Percentiles rank a stretch among this genome's conserved stretches.
Conservation (phyloP, 2,797 vertebrate species). For the Trachops cirrhosus region DNA sequence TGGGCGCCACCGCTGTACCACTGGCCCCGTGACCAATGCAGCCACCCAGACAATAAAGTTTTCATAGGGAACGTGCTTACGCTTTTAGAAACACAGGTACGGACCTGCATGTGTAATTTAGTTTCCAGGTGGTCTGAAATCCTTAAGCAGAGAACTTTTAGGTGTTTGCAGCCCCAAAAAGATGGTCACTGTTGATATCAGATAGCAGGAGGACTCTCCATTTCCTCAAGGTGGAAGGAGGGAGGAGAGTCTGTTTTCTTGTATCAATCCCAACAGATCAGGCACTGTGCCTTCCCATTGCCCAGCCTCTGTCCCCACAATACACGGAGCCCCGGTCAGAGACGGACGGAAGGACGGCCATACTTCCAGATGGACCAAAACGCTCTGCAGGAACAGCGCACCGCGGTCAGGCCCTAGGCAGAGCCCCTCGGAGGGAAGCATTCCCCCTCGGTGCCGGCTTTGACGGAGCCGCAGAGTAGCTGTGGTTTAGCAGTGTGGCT, state of each 20-base stretch:
- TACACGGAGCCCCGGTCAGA: not conserved
- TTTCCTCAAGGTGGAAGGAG: not conserved
- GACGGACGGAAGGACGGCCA: accelerated
- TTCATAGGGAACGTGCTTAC: not conserved
- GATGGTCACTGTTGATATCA: not conserved
- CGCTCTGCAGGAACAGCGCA: not conserved
- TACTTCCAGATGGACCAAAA: not conserved
- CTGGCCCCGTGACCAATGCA: not conserved
- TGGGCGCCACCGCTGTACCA: too few relatives aligned
- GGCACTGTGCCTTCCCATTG: not conserved
- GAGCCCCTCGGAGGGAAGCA: not conserved
- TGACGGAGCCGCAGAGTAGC: not conserved
- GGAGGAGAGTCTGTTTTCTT: not conserved
- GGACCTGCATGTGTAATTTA: not conserved
- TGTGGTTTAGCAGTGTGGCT: not conserved
- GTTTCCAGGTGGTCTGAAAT: not conserved
- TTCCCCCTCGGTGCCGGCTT: not conserved
- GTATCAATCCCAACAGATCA: not conserved
- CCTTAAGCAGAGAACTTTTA: not conserved
- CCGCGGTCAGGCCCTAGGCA: not conserved
- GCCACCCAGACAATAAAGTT: not conserved
- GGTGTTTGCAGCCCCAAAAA: not conserved
- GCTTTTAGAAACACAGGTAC: not conserved
- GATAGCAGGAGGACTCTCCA: not conserved
- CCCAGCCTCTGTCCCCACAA: not conserved